A percentile compares a stretch with the other conserved stretches of the same genome.
phyloP scores from a whole-genome alignment of 1,140 invertebrate genomes.

The Heliconius melpomene region DNA sequence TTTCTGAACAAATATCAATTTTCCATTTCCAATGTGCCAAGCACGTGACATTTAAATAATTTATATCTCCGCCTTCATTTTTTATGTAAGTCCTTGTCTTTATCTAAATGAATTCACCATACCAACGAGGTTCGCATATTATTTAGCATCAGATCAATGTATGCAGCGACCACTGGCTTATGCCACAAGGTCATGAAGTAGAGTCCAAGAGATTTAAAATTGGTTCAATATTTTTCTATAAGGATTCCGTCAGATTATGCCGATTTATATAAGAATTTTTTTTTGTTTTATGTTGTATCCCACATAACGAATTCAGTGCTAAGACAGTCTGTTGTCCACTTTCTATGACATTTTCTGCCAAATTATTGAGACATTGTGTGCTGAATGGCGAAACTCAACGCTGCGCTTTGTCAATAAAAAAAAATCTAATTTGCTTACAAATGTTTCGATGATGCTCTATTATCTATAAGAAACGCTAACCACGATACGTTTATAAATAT shows the following conservation, averaged over 20 bases:
- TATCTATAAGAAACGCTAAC: too few species aligned
- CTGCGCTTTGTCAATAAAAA: too few species aligned
- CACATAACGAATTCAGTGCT: background rate
- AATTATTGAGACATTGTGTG: too few species aligned
- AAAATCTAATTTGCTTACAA: too few species aligned
- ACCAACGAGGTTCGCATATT: slow-evolving; percentile 51
- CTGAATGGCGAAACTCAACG: too few species aligned
- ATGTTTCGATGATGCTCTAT: too few species aligned
- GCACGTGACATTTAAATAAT: slow-evolving; percentile 20
- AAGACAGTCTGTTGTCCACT: too few species aligned
- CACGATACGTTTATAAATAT: too few species aligned
- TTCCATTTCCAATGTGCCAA: background rate
- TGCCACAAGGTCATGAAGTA: slow-evolving; percentile 32
- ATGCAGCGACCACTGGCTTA: slow-evolving; percentile 45
- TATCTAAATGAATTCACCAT: slow-evolving; percentile 59
- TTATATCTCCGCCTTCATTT: slow-evolving; percentile 37
- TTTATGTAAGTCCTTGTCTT: slow-evolving; percentile 44
- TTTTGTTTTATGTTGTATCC: too few species aligned
- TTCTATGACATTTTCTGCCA: too few species aligned
- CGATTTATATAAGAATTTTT: background rate
- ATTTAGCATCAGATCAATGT: slow-evolving; percentile 47
- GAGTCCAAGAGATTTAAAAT: background rate
- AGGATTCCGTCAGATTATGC: background rate
- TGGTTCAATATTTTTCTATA: background rate
- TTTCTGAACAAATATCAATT: background rate